phyloP scores from a whole-genome alignment of 2,888 invertebrate species.

The Archips crataeganus region DNA sequence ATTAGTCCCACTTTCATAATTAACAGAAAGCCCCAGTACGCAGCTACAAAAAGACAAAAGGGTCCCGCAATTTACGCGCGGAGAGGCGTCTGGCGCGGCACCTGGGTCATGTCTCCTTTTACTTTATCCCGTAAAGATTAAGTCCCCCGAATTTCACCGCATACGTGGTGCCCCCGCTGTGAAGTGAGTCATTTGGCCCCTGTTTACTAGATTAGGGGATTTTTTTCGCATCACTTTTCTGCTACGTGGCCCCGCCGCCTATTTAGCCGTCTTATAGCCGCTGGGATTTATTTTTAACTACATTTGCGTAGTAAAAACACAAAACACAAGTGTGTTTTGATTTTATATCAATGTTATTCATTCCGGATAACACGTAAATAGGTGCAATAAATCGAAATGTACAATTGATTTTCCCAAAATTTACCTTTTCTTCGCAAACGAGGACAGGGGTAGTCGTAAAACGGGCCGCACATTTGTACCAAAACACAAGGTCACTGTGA shows the following conservation, averaged over 20 bases:
- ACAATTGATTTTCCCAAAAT: constrained; percentile 69
- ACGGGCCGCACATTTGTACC: constrained; percentile 64
- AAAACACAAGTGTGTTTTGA: constrained; percentile 12
- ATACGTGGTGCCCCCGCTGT: constrained; percentile 75
- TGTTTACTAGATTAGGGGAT: constrained; percentile 85
- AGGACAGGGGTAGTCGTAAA: constrained; percentile 70
- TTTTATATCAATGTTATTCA: background rate
- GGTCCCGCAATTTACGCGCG: constrained; percentile 73
- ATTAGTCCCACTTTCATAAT: constrained; percentile 73
- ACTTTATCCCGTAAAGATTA: constrained; percentile 84
- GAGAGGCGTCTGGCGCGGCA: constrained; percentile 74
- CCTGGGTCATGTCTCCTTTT: constrained; percentile 85
- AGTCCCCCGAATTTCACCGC: constrained; percentile 77
- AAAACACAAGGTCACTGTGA: constrained; percentile 67
- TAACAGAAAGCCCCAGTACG: constrained; percentile 64
- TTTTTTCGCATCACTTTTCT: constrained; percentile 80
- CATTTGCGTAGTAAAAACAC: constrained; percentile 22
- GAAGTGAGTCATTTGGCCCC: constrained; percentile 84
- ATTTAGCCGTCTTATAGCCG: constrained; percentile 70
- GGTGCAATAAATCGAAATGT: constrained; percentile 69
- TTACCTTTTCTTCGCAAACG: constrained; percentile 66
- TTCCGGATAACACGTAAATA: constrained; percentile 54
- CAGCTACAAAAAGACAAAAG: constrained; percentile 73
- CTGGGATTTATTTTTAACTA: constrained; percentile 42
- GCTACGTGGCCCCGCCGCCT: constrained; percentile 58